Conservation (phyloP, 92 coral and sea anemone species). For the Muricea muricata region DNA sequence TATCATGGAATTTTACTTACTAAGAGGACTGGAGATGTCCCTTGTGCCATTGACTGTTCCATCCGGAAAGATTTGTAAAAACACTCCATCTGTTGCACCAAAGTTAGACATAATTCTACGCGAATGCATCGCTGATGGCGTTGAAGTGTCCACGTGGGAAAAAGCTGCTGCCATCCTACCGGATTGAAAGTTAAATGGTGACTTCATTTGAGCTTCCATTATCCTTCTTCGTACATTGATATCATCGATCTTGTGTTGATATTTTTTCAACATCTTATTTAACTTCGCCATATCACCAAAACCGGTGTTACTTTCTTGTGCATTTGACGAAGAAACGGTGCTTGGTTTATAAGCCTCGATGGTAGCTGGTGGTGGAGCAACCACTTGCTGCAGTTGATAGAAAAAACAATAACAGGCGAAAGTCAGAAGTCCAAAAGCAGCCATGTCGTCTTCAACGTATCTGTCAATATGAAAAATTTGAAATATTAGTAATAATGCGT, state of each 20-base stretch:
- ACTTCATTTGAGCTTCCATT: slow-evolving; percentile 40
- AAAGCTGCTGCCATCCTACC: slow-evolving; percentile 24
- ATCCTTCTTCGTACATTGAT: slow-evolving; percentile 16
- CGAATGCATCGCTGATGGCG: slow-evolving; percentile 10
- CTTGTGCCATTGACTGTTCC: slow-evolving; percentile 40
- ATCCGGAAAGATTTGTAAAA: slow-evolving; percentile 36
- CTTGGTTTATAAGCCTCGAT: slow-evolving; percentile 35
- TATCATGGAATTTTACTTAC: no score
- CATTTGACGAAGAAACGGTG: neutral
- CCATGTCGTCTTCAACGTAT: neutral
- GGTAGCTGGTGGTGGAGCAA: slow-evolving; percentile 13
- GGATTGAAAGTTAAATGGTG: neutral
- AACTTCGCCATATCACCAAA: neutral
- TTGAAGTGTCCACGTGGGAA: neutral
- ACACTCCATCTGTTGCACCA: neutral
- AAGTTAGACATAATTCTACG: slow-evolving; percentile 2
- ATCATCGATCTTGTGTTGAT: slow-evolving; percentile 22
- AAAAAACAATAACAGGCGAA: neutral
- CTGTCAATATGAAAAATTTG: slow-evolving; percentile 3
- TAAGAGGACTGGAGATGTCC: slow-evolving; percentile 21
- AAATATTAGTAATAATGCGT: slow-evolving; percentile 13
- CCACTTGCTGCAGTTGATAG: neutral
- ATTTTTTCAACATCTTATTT: neutral
- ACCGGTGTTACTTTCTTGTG: neutral
- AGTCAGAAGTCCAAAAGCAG: slow-evolving; percentile 3